Evolutionary conservation across 2,113 vertebrate species (phyloP), one percentile per base, ranked within the genome.

Genomic region (Onychostoma macrolepis): DNA sequence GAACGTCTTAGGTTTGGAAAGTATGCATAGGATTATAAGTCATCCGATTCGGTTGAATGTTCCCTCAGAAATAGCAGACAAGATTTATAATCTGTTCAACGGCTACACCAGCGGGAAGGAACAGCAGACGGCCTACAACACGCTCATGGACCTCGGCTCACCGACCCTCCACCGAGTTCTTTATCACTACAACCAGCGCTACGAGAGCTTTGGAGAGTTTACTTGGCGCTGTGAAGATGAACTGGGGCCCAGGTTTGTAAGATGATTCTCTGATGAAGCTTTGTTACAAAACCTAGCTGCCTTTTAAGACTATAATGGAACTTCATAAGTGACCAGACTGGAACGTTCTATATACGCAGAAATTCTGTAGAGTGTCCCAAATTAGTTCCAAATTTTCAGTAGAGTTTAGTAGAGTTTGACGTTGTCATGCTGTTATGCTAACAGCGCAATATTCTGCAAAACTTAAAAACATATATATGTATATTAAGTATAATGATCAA

Each of bases 181-280:
- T 26, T 98, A 97, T 91, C 98, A 99, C 92, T 99, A 99, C 92
- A 99, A 99, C 92, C 97, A 97, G 91, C 97, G 98, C 92, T 99
- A 99, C 0, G 97, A 99, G 94, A 99, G 97, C 90, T 99, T 99
- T 5, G 98, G 98, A 12, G 98, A 99, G 89, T 99, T 99, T 93
- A 99, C 97, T 75, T 99, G 98, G 98, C 94, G 98, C 74, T 99
- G 98, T 86, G 98, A 99, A 87, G 98, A 99, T 36, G 98, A 99
- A 89, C 92, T 99, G 4, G 98, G 98, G 11, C 98, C 98, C 90
- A 98, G 98, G 98, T 99, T 96, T 86, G 8, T 84, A 56, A 83
- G 12, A 11, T 8, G 19, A 72, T 84, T 53, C 6, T 13, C 38
- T 50, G 48, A 17, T 50, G 48, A n/a, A 58, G 50, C 21, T 58